Evolutionary conservation across 1,140 invertebrate species (phyloP), one percentile per base, ranked within the genome.

Genomic region (Macrobrachium nipponense): DNA sequence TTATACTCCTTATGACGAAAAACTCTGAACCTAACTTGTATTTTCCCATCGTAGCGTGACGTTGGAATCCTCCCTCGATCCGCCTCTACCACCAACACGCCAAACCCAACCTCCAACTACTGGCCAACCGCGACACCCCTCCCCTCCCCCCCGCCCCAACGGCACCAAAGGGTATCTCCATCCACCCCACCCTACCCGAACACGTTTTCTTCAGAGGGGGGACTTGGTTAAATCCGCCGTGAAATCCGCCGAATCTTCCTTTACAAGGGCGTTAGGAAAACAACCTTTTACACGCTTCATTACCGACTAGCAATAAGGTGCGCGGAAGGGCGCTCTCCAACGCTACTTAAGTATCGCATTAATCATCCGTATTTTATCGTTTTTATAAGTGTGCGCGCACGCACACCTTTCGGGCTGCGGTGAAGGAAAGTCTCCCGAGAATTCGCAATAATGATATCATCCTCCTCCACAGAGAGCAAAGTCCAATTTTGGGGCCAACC

Each of bases 341-440:
- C 59, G 70, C 72, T 44, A 75, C 81, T 76, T 81, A 62, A 82
- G 44, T 14, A 75, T 27, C 12, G 44, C 80, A 82, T 82, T 73
- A 72, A 82, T 81, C 79, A 81, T 70, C 66, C 66, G 44, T 58
- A 81, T 81, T 81, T 81, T 81, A 81, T 70, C 79, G 36, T 68
- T 64, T 61, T 80, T 43, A 20, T 76, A 44, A 51, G 51, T 51
- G 51, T 12, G 51, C 12, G 51, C 51, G 51, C 51, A 51, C 51
- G 51, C 51, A 51, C 51, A 7, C 51, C 51, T 51, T 51, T 51
- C 51, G 51, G 7, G 51, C 51, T 51, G 51, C 27, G 51, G 51
- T 51, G 2, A 51, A 51, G 51, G 10, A 51, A 51, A 51, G 51
- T 51, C 51, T 7, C 3, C 12, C 8, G 51, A 51, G 51, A 51